Base-by-base conservation (phyloP, 2,113 vertebrate genomes). In the Pantherophis guttatus region DNA sequence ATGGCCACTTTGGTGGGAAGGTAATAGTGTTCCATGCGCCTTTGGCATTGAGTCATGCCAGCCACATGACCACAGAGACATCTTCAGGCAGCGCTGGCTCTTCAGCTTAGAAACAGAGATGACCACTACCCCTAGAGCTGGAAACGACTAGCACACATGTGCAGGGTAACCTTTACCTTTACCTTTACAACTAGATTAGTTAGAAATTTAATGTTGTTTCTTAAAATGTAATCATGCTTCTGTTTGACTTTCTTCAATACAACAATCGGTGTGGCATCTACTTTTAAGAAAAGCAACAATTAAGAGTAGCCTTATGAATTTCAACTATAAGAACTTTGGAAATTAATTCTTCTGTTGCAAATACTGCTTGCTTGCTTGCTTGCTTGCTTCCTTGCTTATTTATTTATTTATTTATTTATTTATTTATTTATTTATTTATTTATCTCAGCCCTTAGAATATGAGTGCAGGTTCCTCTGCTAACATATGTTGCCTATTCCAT, bases 401-500 rank as follows among this genome's bases (percentile, higher is more conserved):
- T 44, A 44, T 44, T 44, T 44, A 44, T 44, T 44, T 44, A 44
- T 44, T 44, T 44, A 44, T 44, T 44, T 44, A 48, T 48, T 48
- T 70, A 5, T 5, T 44, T 44, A 44, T 44, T 44, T 44, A 44
- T 44, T 44, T 44, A 44, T 44, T 44, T 44, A 44, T 44, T 44
- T 39, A 39, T 39, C 2, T 39, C 85, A 93, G 1, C 4, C 70
- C 93, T 8, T 52, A 91, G 8, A 15, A 65, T 92, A 26, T 52
- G 48, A 26, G 23, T 91, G 8, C 87, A 91, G 7, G 29, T 75
- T 44, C 95, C 90, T 90, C 86, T 93, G 50, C 53, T 44, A 95
- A 91, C 91, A 90, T 86, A 93, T 87, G 89, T 58, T 95, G 33
- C 11, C 87, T 53, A 91, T 90, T 95, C 15, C 17, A 88, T 95